A percentile compares a stretch with the other conserved stretches of the same genome.
Conservation (phyloP, 2,888 invertebrate species). For the Caenorhabditis sp. region DNA sequence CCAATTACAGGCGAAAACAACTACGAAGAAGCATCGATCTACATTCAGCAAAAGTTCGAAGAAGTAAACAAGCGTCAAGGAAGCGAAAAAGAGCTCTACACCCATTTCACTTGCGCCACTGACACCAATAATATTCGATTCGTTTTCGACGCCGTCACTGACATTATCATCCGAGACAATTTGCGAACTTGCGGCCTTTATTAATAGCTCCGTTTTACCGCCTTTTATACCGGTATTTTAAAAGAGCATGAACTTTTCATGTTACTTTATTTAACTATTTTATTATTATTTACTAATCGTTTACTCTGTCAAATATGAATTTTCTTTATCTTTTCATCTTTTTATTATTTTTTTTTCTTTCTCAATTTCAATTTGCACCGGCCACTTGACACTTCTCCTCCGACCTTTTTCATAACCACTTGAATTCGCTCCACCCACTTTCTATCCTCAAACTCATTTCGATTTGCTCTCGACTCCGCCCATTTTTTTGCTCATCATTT, state of each 20-base stretch:
- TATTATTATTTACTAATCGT: not conserved
- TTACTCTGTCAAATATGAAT: not conserved
- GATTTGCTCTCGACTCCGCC: not conserved
- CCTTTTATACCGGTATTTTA: too few species aligned
- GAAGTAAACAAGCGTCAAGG: slow-evolving; percentile 36
- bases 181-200: slow-evolving; percentile 41
- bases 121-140: slow-evolving; percentile 53
- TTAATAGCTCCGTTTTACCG: slow-evolving; percentile 4
- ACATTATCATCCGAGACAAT: slow-evolving; percentile 47
- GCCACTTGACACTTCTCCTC: slow-evolving; percentile 35
- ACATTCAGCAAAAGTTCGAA: slow-evolving; percentile 44
- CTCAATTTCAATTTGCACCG: not conserved
- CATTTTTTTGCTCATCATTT: not conserved
- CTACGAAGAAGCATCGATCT: slow-evolving; percentile 42
- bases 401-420: slow-evolving; percentile 15
- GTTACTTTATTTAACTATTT: too few species aligned
- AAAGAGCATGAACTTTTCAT: too few species aligned
- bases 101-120: slow-evolving; percentile 56
- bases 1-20: slow-evolving; percentile 27
- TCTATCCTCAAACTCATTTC: not conserved
- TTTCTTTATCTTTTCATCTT: not conserved
- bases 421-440: slow-evolving; percentile 25
- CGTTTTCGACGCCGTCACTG: slow-evolving; percentile 51
- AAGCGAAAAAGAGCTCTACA: slow-evolving; percentile 48
- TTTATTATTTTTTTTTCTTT: slow-evolving; percentile 4